Conservation (phyloP, 2,797 vertebrate species). For the Sparidentex hasta region DNA sequence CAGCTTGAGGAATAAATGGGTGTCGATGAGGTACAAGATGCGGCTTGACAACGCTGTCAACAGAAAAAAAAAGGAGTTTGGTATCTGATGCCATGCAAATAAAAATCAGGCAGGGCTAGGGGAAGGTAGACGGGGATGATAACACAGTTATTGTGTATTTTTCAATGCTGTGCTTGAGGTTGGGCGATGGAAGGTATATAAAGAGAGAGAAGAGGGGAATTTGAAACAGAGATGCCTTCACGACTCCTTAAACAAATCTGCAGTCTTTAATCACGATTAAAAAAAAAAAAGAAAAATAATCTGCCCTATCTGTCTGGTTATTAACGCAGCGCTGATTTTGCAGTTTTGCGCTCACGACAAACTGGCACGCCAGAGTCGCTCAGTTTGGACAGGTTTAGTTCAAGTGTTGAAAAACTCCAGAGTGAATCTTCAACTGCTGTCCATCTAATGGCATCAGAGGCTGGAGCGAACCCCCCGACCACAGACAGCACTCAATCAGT, state of each 20-base stretch:
- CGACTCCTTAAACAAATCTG: not conserved
- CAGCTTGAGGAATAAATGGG: constrained; percentile 65
- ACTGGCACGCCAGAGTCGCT: constrained; percentile 45
- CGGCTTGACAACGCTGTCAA: constrained; percentile 59
- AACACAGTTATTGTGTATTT: constrained; percentile 48
- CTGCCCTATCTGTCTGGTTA: constrained; percentile 2
- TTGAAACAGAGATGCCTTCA: constrained; percentile 19
- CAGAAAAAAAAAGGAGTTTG: constrained; percentile 27
- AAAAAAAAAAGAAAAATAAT: not conserved
- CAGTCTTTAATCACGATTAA: not conserved
- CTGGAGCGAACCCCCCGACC: constrained; percentile 67
- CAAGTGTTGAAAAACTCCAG: constrained; percentile 68
- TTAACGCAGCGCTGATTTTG: constrained; percentile 12
- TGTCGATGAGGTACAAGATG: constrained; percentile 50
- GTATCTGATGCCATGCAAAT: constrained; percentile 54
- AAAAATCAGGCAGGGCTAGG: constrained; percentile 45
- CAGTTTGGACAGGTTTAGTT: constrained; percentile 72
- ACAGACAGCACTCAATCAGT: constrained; percentile 86
- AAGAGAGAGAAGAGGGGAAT: constrained; percentile 9
- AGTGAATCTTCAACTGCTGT: constrained; percentile 79
- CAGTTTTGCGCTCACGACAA: constrained; percentile 39
- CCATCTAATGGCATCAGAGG: constrained; percentile 82
- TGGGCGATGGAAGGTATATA: constrained; percentile 4
- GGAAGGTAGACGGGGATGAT: constrained; percentile 36
- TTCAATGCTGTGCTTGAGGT: constrained; percentile 7